Percentiles rank a stretch among this genome's conserved stretches.
Evolutionary conservation across 2,888 invertebrate genomes (phyloP).

Genomic region (Epistrophe grossulariae): DNA sequence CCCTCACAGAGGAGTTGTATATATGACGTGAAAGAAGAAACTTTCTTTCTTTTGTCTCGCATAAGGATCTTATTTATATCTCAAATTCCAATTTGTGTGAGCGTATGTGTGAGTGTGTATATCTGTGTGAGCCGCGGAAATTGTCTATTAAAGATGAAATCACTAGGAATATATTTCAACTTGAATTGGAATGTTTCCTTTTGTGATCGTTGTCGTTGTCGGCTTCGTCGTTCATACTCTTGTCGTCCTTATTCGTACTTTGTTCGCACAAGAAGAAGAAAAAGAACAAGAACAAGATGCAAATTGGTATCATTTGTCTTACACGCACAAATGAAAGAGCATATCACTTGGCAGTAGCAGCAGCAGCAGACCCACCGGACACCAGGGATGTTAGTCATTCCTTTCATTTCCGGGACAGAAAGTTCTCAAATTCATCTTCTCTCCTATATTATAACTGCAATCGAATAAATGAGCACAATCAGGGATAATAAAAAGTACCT

Average conservation of each 20-base stretch:
- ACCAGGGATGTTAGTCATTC: conserved; percentile 59
- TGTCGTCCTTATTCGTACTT: neutral
- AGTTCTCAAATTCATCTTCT: conserved; percentile 31
- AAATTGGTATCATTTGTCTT: conserved; percentile 72
- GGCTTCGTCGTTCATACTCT: neutral
- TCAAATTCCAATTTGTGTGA: conserved; percentile 37
- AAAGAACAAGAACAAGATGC: conserved; percentile 33
- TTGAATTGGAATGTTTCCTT: conserved; percentile 68
- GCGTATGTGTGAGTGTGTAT: neutral
- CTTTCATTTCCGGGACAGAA: conserved; percentile 30
- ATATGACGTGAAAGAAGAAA: neutral
- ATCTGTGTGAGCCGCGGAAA: conserved; percentile 57
- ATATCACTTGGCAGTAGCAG: conserved; percentile 10
- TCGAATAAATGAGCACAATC: conserved; percentile 50
- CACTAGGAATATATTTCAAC: conserved; percentile 64
- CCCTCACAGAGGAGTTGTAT: neutral
- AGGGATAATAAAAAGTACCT: conserved; percentile 27
- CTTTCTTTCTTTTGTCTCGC: conserved; percentile 31
- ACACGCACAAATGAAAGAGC: conserved; percentile 62
- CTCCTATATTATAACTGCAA: conserved; percentile 4
- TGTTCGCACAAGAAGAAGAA: conserved; percentile 7
- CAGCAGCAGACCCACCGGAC: conserved; percentile 9
- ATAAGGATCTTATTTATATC: conserved; percentile 32
- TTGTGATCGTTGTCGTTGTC: conserved; percentile 17
- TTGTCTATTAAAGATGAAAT: conserved; percentile 70